A percentile compares a stretch with the other conserved stretches of the same genome.
Evolutionary conservation across 2,797 vertebrate genomes (phyloP).

Genomic region (Microctenopoma lineatum): DNA sequence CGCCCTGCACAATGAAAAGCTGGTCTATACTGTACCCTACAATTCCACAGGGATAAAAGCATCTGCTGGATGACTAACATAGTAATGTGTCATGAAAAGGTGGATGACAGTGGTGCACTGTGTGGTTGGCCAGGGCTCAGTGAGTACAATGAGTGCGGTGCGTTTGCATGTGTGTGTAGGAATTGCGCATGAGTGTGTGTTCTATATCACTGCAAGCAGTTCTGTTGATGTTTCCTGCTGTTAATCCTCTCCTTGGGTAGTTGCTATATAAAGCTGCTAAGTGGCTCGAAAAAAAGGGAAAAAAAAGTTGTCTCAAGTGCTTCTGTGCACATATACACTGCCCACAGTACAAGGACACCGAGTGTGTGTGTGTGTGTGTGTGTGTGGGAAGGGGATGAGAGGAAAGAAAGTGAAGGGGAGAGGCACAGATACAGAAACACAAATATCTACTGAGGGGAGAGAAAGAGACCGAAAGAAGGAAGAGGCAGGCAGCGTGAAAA

Average conservation of each 20-base stretch:
- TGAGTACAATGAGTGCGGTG: slow-evolving; percentile 27
- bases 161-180: slow-evolving; percentile 10
- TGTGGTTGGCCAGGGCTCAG: slow-evolving; percentile 33
- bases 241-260: slow-evolving; percentile 80
- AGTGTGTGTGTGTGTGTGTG: slow-evolving; percentile 56
- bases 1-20: slow-evolving; percentile 58
- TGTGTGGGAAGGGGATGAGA: slow-evolving; percentile 73
- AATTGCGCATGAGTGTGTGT: slow-evolving; percentile 31
- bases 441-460: slow-evolving; percentile 65
- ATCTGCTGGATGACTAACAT: slow-evolving; percentile 53
- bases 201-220: slow-evolving; percentile 58
- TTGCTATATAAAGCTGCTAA: slow-evolving; percentile 82
- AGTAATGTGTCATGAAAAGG: slow-evolving; percentile 57
- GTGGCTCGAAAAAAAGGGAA: slow-evolving; percentile 69
- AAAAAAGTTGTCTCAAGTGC: slow-evolving; percentile 78
- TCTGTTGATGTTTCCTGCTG: slow-evolving; percentile 75
- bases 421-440: slow-evolving; percentile 56
- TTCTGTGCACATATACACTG: slow-evolving; percentile 66
- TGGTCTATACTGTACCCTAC: slow-evolving; percentile 39
- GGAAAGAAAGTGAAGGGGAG: slow-evolving; percentile 56
- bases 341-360: slow-evolving; percentile 73
- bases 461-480: slow-evolving; percentile 39
- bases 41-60: slow-evolving; percentile 58
- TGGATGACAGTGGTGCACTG: slow-evolving; percentile 38
- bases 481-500: slow-evolving; percentile 46